A percentile compares a stretch with the other conserved stretches of the same genome.
Conservation (phyloP, 2,888 invertebrate genomes). For the Prosapia bicincta region DNA sequence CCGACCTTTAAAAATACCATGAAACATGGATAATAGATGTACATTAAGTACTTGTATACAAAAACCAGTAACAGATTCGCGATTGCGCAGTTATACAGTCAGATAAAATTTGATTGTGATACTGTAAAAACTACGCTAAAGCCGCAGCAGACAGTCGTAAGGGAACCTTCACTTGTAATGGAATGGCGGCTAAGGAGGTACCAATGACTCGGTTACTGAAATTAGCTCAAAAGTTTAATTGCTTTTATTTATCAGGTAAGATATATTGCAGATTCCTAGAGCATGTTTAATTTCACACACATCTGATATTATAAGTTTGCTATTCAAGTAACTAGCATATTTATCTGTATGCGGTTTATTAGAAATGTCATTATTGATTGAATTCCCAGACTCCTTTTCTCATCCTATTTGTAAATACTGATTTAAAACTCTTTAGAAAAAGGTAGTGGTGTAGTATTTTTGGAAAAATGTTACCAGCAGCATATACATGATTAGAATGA, state of each 20-base stretch:
- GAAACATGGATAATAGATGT: too few species aligned
- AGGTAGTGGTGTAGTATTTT: too few species aligned
- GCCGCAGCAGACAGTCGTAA: background rate
- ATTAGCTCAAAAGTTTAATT: slow-evolving; percentile 84
- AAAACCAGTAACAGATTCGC: background rate
- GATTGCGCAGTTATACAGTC: background rate
- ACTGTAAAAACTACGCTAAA: background rate
- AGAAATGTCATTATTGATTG: background rate
- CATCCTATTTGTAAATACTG: background rate
- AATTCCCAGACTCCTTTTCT: background rate
- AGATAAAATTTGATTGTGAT: background rate
- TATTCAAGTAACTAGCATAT: background rate
- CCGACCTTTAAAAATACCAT: too few species aligned
- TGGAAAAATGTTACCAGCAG: too few species aligned
- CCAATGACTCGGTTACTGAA: slow-evolving; percentile 49
- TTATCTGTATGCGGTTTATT: background rate
- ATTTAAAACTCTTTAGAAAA: too few species aligned
- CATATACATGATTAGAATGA: too few species aligned
- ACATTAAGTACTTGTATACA: too few species aligned
- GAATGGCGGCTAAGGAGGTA: slow-evolving; percentile 26
- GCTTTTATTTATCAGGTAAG: slow-evolving; percentile 83
- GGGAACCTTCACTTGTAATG: background rate
- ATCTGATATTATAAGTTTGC: background rate
- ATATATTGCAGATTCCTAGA: slow-evolving; percentile 23
- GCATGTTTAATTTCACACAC: background rate